These are phyloP conservation scores for Microplitis deprimator DNA, from an alignment of 2,888 invertebrate species.

Conservation along the genomic window DNA sequence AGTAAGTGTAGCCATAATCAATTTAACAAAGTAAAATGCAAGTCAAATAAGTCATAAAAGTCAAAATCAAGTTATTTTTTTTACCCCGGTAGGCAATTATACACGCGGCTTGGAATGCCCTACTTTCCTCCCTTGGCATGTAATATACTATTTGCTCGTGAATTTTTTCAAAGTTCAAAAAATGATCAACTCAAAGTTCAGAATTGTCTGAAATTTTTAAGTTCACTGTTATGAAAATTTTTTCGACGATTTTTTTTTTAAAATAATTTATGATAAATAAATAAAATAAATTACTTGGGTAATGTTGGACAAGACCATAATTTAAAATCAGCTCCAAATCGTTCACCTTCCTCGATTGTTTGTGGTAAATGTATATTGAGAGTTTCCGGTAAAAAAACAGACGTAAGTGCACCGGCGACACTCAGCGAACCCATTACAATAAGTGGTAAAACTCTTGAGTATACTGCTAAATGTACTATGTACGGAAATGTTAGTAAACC, in stretches of 20 bases:
- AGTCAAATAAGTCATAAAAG: no score
- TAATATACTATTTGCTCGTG: no score
- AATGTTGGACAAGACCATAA: conserved; percentile 74
- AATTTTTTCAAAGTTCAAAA: no score
- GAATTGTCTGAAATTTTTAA: no score
- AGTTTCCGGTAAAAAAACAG: conserved; percentile 78
- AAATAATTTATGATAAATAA: conserved; percentile 3
- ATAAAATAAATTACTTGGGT: conserved; percentile 58
- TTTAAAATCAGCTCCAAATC: conserved; percentile 75
- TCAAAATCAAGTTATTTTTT: no score
- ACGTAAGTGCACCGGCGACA: conserved; percentile 74
- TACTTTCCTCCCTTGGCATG: no score
- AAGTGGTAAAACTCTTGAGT: conserved; percentile 75
- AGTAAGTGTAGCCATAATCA: no score
- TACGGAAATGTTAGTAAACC: conserved; percentile 78
- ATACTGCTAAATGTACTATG: conserved; percentile 77
- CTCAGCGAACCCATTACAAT: conserved; percentile 77
- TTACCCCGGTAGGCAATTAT: no score
- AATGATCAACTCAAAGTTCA: no score
- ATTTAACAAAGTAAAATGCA: no score
- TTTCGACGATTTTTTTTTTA: background rate
- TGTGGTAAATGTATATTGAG: conserved; percentile 77
- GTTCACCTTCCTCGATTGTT: conserved; percentile 77
- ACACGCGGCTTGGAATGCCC: no score
- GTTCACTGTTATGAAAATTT: no score